These are phyloP conservation scores for Camponotus vicinus DNA, from an alignment of 1,140 invertebrate species.

Conservation along the genomic window DNA sequence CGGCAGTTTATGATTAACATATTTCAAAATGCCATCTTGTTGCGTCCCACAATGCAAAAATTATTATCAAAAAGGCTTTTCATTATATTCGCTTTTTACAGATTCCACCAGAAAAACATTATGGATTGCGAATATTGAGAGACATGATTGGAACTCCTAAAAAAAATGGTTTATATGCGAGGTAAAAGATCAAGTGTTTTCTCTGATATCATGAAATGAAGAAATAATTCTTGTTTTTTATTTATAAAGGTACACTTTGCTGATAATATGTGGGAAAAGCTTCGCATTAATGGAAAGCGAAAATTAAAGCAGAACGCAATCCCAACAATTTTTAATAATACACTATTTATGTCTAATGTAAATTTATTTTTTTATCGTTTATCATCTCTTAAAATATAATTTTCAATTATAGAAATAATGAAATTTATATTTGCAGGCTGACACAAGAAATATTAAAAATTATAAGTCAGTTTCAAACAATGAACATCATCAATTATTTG, in stretches of 20 bases:
- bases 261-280: conserved; percentile 4
- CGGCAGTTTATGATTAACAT: too few species aligned
- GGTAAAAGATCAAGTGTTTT: too few species aligned
- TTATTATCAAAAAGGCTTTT: neutral
- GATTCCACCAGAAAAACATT: conserved; percentile 5
- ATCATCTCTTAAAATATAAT: too few species aligned
- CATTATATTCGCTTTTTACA: neutral
- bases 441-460: too few species aligned
- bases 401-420: too few species aligned
- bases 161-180: neutral
- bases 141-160: neutral
- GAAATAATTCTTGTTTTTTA: conserved; percentile 1
- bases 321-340: conserved; percentile 4
- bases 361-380: too few species aligned
- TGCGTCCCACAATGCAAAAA: neutral
- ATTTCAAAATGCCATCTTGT: too few species aligned
- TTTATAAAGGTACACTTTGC: neutral
- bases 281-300: neutral
- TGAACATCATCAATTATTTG: too few species aligned
- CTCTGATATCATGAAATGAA: too few species aligned
- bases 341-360: too few species aligned
- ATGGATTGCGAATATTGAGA: conserved; percentile 4
- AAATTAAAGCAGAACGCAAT: neutral
- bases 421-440: too few species aligned
- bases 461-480: too few species aligned